Conservation (phyloP, 2,888 invertebrate species). For the Loripinus fragilis region DNA sequence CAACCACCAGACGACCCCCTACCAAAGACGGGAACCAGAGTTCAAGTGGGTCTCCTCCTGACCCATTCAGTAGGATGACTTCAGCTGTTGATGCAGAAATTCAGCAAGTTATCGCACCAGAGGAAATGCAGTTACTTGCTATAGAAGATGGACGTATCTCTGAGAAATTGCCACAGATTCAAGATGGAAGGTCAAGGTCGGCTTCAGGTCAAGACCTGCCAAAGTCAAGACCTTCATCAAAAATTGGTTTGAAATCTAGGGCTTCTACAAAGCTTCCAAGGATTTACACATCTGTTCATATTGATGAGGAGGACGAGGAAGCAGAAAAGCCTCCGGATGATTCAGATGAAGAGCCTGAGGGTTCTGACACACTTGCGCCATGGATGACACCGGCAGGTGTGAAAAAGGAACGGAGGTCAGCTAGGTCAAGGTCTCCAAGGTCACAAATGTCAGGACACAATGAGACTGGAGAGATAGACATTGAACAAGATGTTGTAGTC, state of each 20-base stretch:
- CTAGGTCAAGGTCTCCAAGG: conserved; percentile 5
- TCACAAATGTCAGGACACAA: background rate
- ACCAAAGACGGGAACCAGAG: conserved; percentile 7
- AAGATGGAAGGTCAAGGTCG: background rate
- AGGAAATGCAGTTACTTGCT: background rate
- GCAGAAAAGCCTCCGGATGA: background rate
- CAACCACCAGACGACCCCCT: conserved; percentile 12
- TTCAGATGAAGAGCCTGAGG: conserved; percentile 19
- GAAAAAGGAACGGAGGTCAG: background rate
- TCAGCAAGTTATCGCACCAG: conserved; percentile 21
- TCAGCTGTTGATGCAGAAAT: conserved; percentile 43
- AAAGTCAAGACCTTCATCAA: conserved; percentile 48
- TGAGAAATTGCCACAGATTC: background rate
- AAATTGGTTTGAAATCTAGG: conserved; percentile 1
- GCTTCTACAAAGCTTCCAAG: conserved; percentile 28
- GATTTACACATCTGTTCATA: conserved; percentile 21
- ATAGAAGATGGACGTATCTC: background rate
- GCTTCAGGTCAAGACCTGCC: conserved; percentile 13
- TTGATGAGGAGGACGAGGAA: conserved; percentile 31
- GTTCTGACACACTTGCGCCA: conserved; percentile 27
- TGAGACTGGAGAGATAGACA: background rate
- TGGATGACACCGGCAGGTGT: conserved; percentile 29
- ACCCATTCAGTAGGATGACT: conserved; percentile 35
- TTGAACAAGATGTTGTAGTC: background rate
- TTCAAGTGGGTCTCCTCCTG: conserved; percentile 13